These are phyloP conservation scores for Oryzias celebensis DNA, from an alignment of 2,113 vertebrate genomes.

Conservation along the genomic window DNA sequence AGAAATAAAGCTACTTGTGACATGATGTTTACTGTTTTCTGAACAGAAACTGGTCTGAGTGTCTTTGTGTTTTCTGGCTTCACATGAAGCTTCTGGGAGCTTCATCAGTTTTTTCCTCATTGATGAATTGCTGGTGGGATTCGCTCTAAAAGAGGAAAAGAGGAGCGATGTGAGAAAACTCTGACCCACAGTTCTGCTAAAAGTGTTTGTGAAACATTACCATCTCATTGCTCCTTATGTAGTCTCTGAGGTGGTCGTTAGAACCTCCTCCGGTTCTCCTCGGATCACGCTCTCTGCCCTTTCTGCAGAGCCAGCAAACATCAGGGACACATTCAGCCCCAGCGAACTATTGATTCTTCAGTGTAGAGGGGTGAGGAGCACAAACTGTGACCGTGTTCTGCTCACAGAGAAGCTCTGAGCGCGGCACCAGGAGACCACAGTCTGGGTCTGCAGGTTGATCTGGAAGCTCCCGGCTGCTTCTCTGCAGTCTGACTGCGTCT, in stretches of 20 bases:
- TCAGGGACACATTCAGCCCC: conserved; percentile 50
- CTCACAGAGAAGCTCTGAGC: conserved; percentile 44
- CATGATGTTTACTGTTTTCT: too few relatives aligned
- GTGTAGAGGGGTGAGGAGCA: conserved; percentile 36
- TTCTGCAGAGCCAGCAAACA: conserved; percentile 54
- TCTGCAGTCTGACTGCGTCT: conserved; percentile 1
- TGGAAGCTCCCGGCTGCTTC: conserved; percentile 1
- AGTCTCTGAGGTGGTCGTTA: conserved; percentile 70
- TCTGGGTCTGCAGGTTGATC: conserved; percentile 24
- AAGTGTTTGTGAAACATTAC: conserved; percentile 3
- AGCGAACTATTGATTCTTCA: conserved; percentile 64
- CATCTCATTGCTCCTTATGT: conserved; percentile 3
- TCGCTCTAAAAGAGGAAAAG: too few relatives aligned
- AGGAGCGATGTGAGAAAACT: too few relatives aligned
- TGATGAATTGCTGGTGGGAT: too few relatives aligned
- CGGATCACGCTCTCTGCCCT: conserved; percentile 37
- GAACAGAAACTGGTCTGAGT: too few relatives aligned
- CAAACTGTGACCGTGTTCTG: conserved; percentile 58
- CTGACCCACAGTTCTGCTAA: neutral
- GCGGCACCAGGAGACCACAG: conserved; percentile 21
- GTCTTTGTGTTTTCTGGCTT: too few relatives aligned
- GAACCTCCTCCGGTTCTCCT: conserved; percentile 39
- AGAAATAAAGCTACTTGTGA: too few relatives aligned
- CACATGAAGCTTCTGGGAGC: too few relatives aligned
- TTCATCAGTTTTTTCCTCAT: too few relatives aligned